phyloP scores from a whole-genome alignment of 1,140 invertebrate genomes.

The Hycleus cichorii region DNA sequence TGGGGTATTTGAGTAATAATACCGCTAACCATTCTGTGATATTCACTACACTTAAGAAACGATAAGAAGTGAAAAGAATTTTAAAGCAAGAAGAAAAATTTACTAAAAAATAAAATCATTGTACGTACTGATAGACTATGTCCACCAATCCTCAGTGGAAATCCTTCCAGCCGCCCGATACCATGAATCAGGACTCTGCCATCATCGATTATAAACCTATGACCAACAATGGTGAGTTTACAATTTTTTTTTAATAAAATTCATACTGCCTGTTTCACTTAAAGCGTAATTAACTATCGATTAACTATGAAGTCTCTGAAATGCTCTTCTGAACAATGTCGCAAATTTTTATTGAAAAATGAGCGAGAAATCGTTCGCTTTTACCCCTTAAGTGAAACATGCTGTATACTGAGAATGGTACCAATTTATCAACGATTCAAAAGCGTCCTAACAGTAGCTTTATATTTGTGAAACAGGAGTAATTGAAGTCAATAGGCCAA shows the following conservation, averaged over 20 bases:
- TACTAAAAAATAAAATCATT: slow-evolving; percentile 19
- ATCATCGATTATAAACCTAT: slow-evolving; percentile 65
- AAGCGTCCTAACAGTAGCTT: no score
- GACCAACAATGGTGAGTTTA: slow-evolving; percentile 46
- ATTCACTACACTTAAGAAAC: slow-evolving; percentile 44
- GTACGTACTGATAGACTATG: slow-evolving; percentile 49
- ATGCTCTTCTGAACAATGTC: no score
- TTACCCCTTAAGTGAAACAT: no score
- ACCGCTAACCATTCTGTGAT: slow-evolving; percentile 45
- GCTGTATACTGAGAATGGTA: no score
- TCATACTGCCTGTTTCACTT: no score
- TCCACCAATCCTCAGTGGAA: slow-evolving; percentile 88
- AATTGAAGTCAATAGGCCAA: no score
- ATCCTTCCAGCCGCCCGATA: slow-evolving; percentile 76
- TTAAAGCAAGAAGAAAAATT: slow-evolving; percentile 20
- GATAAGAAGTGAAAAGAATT: slow-evolving; percentile 30
- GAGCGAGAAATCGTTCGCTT: no score
- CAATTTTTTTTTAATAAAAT: not conserved
- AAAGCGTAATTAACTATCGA: no score
- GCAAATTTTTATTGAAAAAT: no score
- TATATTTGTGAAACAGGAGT: no score
- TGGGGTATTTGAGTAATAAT: slow-evolving; percentile 33
- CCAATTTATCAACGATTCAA: no score
- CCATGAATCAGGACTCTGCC: slow-evolving; percentile 62
- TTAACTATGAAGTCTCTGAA: no score